Evolutionary conservation across 2,888 invertebrate genomes (phyloP).

Genomic region (Pseudococcus longispinus): DNA sequence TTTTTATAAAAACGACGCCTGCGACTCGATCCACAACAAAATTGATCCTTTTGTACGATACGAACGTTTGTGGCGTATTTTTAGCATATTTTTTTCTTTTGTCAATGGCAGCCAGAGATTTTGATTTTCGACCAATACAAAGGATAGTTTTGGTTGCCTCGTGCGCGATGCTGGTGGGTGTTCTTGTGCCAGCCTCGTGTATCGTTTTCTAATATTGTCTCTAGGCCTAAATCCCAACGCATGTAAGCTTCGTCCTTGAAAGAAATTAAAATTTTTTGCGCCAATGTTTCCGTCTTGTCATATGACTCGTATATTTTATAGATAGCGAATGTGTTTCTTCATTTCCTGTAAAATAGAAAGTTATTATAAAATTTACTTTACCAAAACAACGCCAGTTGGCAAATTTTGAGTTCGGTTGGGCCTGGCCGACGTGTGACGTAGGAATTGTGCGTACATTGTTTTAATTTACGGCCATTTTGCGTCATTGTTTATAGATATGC

Average conservation of each 20-base stretch:
- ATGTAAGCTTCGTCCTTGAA: background rate
- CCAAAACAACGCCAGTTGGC: constrained; percentile 16
- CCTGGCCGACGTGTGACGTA: background rate
- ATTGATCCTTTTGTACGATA: background rate
- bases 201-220: background rate
- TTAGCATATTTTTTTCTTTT: background rate
- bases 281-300: constrained; percentile 6
- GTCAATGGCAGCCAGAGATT: background rate
- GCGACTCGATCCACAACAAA: background rate
- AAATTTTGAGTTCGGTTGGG: background rate
- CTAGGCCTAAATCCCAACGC: background rate
- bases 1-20: constrained; percentile 38
- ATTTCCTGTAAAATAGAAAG: constrained; percentile 15
- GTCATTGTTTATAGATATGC: background rate
- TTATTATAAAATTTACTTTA: background rate
- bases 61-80: background rate
- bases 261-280: background rate
- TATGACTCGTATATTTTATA: background rate
- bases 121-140: background rate
- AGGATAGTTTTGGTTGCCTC: background rate
- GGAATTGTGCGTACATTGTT: constrained; percentile 33
- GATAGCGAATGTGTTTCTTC: background rate
- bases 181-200: background rate
- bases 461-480: constrained; percentile 16
- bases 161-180: background rate